Base-by-base conservation (phyloP, 1,140 invertebrate species). In the Drosophila orena region DNA sequence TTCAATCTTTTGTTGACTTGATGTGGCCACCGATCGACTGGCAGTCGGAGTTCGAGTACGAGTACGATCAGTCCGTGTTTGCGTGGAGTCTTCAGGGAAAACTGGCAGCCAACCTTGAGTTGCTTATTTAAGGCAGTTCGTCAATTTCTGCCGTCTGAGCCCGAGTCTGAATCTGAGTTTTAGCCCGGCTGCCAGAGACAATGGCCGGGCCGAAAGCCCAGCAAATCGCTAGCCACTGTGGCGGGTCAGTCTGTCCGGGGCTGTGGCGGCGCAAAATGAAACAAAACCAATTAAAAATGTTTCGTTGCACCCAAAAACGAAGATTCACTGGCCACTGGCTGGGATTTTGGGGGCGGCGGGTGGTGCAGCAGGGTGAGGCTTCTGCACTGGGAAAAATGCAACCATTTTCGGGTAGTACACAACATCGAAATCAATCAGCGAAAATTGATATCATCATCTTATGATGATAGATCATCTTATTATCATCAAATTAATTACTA, bases 211-310 rank as follows among this genome's bases (percentile, higher is more conserved):
- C 27, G n/a, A 61, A 49, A 61, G 58, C 80, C 75, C 73, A 74
- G 65, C 73, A 88, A 81, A 88, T 83, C 79, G 83, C 83, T 88
- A 86, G 83, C 84, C 83, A 86, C 84, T 84, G 79, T 83, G 79
- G 83, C 81, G 83, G 81, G 81, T 37, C 64, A 52, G 68, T 61
- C 76, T 58, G 34, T 52, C 53, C 76, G 30, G 53, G 60, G 38
- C 70, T 68, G 81, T 79, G 74, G 74, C 73, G 77, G 77, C 81
- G 77, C 78, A 86, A 86, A 89, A 89, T 88, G 86, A 90, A 90
- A 90, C 86, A 90, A 90, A 90, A 90, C 86, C 86, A 90, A 90
- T 90, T 90, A 90, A 90, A 90, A 90, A 90, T 90, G 86, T 90
- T 90, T 90, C 79, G 79, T 90, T 90, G 86, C 79, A 89, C 84